Base-by-base conservation (phyloP, 2,797 vertebrate genomes). In the Myotis findleyi region DNA sequence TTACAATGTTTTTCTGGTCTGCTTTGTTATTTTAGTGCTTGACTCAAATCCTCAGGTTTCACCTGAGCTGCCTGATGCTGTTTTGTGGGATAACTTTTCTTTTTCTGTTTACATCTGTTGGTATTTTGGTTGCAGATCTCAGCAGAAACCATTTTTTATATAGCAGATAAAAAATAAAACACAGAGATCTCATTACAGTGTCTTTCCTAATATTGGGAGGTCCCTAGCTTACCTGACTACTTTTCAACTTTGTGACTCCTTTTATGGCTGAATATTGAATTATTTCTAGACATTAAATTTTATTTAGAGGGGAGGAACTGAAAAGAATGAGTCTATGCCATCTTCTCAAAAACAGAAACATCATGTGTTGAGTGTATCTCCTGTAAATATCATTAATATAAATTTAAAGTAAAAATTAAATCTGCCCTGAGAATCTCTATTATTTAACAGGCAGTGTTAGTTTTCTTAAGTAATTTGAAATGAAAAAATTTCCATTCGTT, bases 361-460 rank as follows among this genome's bases (percentile, higher is more conserved):
- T 9, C 59, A 72, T 7, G 17, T 81, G 6, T 81, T 64, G 44
- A 80, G n/a, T n/a, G 18, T 51, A 21, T 62, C 41, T 72, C 55
- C 20, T 33, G 12, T 44, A 73, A 93, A 66, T 53, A 73, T 11
- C 33, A 41, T 79, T 81, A 53, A 38, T 64, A 16, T 66, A 1
- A 47, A 75, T 75, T 66, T 83, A 75, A 75, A 81, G 71, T 62
- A 30, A 89, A 89, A 91, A 41, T 57, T 81, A 57, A 75, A 53
- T 66, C 7, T 71, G 8, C 5, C 69, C 17, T 38, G 51, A 86
- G 64, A 47, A 38, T 69, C 4, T 69, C 7, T 81, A 44, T 49
- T 64, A 79, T 77, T 92, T 77, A 79, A 79, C 13, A 59, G 76
- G 11, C 57, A 47, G 64, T 47, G 9, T 8, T 68, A 21, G 30